A percentile compares a stretch with the other conserved stretches of the same genome.
Evolutionary conservation across 2,113 vertebrate genomes (phyloP).

Genomic region (Crotalus viridis): DNA sequence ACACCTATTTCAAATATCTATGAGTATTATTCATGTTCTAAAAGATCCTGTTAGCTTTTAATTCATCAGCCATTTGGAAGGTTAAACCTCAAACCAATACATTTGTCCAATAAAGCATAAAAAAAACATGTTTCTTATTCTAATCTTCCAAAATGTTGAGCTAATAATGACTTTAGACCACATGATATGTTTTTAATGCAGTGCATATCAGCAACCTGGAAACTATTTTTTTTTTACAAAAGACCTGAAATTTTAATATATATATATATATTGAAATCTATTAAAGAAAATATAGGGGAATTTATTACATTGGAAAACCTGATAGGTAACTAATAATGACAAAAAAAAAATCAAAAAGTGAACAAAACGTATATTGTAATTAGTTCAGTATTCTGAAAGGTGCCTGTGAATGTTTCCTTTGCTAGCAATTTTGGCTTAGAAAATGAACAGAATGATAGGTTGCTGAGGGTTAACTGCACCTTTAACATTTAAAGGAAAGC

Average conservation of each 20-base stretch:
- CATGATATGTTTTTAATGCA: slow-evolving; percentile 70
- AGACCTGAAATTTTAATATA: slow-evolving; percentile 74
- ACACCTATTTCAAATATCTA: not conserved
- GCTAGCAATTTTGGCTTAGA: slow-evolving; percentile 46
- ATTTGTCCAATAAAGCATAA: slow-evolving; percentile 32
- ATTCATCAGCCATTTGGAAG: not conserved
- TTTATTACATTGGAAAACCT: slow-evolving; percentile 66
- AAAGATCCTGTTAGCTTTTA: not conserved
- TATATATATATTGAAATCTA: slow-evolving; percentile 79
- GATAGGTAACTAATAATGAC: slow-evolving; percentile 61
- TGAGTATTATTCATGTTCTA: not conserved
- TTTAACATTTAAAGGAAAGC: not conserved
- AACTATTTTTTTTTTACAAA: slow-evolving; percentile 44
- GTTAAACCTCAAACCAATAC: not conserved
- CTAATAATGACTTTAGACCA: slow-evolving; percentile 47
- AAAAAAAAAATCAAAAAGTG: slow-evolving; percentile 69
- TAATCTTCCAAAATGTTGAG: slow-evolving; percentile 32
- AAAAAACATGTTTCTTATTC: slow-evolving; percentile 7
- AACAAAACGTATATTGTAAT: slow-evolving; percentile 72
- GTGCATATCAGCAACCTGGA: slow-evolving; percentile 49
- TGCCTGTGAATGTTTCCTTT: slow-evolving; percentile 40
- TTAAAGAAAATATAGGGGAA: slow-evolving; percentile 64
- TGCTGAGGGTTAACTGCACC: not conserved
- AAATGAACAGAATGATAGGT: not conserved
- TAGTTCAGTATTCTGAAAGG: slow-evolving; percentile 54